phyloP scores from a whole-genome alignment of 2,113 vertebrate genomes.

The Heterocephalus glaber region DNA sequence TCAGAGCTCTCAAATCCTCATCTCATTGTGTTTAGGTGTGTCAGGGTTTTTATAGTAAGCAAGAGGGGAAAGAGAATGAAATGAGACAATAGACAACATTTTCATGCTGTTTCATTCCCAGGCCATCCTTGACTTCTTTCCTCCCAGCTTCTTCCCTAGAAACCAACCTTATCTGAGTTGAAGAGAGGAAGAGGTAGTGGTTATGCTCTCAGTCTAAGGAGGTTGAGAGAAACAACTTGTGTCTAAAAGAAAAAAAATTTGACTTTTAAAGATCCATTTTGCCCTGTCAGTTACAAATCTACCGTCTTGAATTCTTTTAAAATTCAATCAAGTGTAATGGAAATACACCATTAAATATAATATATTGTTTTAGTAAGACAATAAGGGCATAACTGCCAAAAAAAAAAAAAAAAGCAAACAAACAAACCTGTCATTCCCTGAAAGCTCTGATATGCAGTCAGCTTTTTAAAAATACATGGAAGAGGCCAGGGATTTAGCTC shows the following conservation, averaged over 20 bases:
- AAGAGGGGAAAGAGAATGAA: neutral
- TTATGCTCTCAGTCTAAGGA: neutral
- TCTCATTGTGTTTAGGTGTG: neutral
- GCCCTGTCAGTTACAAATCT: neutral
- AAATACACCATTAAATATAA: neutral
- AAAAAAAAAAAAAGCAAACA: neutral
- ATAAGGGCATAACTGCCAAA: neutral
- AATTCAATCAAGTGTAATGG: neutral
- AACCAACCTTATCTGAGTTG: neutral
- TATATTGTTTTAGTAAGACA: neutral
- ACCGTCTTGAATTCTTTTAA: neutral
- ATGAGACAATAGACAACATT: neutral
- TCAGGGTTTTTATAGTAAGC: neutral
- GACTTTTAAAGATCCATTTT: neutral
- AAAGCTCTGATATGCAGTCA: neutral
- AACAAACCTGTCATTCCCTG: neutral
- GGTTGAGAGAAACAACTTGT: neutral
- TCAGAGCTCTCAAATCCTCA: neutral
- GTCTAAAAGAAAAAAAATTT: neutral
- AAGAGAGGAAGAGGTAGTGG: neutral
- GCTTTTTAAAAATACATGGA: neutral
- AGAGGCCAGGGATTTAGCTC: no score
- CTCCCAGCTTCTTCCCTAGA: neutral
- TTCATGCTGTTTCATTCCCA: neutral
- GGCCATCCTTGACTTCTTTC: neutral